Evolutionary conservation across 2,797 vertebrate genomes (phyloP).

Genomic region (Dallia pectoralis): DNA sequence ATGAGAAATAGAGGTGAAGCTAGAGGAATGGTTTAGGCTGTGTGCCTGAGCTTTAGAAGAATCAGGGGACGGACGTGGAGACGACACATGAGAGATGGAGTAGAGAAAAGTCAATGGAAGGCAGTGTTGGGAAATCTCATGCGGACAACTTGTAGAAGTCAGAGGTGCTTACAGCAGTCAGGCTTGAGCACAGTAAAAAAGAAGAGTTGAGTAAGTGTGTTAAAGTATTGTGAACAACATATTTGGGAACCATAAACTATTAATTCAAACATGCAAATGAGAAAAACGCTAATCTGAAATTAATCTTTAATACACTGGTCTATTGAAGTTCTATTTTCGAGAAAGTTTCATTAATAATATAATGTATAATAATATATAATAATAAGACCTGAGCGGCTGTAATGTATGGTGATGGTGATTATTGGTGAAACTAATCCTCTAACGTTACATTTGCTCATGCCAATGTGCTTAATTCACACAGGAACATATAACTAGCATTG

Average conservation of each 20-base stretch:
- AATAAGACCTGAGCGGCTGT: not conserved
- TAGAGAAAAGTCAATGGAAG: constrained; percentile 11
- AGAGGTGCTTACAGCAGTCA: not conserved
- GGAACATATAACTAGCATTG: not conserved
- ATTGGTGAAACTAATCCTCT: not conserved
- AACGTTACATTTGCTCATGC: not conserved
- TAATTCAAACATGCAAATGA: not conserved
- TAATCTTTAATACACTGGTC: not conserved
- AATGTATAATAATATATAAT: too few species aligned
- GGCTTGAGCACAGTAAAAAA: not conserved
- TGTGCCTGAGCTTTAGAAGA: not conserved
- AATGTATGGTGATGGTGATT: not conserved
- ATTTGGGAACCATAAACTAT: not conserved
- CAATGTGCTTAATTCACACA: not conserved
- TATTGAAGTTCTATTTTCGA: not conserved
- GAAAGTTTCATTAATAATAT: not conserved
- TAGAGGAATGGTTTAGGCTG: not conserved
- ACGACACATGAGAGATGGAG: constrained; percentile 3
- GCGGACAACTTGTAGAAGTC: not conserved
- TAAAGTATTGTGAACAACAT: not conserved
- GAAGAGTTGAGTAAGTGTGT: not conserved
- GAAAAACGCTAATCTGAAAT: not conserved
- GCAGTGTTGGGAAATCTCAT: constrained; percentile 5
- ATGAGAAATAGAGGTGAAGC: not conserved
- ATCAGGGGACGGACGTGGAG: not conserved